These are phyloP conservation scores for Antennarius maculatus DNA, from an alignment of 2,797 vertebrate genomes.

Conservation along the genomic window DNA sequence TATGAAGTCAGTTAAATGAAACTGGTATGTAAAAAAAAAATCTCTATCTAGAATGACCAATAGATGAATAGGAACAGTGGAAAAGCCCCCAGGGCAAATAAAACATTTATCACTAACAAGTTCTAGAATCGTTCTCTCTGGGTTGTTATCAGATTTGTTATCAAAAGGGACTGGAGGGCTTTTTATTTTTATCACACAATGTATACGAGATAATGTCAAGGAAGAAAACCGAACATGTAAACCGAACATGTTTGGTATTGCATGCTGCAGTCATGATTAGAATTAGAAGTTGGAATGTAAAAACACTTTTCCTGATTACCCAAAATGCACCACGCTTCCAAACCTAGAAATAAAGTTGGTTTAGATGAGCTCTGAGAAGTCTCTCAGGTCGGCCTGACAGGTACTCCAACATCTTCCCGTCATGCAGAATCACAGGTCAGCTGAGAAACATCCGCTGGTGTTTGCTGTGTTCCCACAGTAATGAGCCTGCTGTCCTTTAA, in stretches of 20 bases:
- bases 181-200: neutral
- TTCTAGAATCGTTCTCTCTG: conserved; percentile 7
- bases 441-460: conserved; percentile 3
- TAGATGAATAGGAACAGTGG: neutral
- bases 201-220: conserved; percentile 13
- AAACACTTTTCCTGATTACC: neutral
- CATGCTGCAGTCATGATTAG: conserved; percentile 1
- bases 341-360: neutral
- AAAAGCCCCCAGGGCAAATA: neutral
- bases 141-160: conserved; percentile 3
- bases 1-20: too few species aligned
- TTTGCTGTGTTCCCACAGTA: neutral
- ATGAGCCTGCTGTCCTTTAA: neutral
- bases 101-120: conserved; percentile 11
- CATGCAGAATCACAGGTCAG: neutral
- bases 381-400: conserved; percentile 10
- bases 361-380: neutral
- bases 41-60: neutral
- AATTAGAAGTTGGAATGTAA: neutral
- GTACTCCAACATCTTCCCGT: neutral
- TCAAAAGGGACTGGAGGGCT: conserved; percentile 2
- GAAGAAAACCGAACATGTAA: neutral
- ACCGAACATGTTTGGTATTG: neutral
- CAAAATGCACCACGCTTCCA: neutral
- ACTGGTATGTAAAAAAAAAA: too few species aligned